These are phyloP conservation scores for Nemoura dubitans DNA, from an alignment of 2,888 invertebrate species.

Conservation along the genomic window DNA sequence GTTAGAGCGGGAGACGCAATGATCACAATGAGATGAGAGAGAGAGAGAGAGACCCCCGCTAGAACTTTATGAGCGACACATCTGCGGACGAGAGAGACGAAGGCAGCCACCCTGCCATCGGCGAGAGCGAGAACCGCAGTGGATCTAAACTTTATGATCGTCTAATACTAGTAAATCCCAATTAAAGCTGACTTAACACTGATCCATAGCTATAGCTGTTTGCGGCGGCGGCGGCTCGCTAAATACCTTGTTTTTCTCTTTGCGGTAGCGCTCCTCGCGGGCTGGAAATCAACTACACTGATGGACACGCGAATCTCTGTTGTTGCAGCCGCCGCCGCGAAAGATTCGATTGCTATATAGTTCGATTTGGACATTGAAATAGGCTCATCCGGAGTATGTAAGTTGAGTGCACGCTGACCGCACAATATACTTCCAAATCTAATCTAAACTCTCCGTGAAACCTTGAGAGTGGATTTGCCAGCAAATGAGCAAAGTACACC, in stretches of 20 bases:
- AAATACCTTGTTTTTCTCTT: slow-evolving; percentile 37
- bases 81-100: not conserved
- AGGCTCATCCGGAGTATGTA: too few species aligned
- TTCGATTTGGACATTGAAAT: too few species aligned
- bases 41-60: not conserved
- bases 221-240: slow-evolving; percentile 27
- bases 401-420: too few species aligned
- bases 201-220: not conserved
- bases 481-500: too few species aligned
- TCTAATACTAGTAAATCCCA: slow-evolving; percentile 37
- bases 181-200: slow-evolving; percentile 41
- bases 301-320: not conserved
- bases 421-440: too few species aligned
- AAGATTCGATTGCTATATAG: too few species aligned
- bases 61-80: not conserved
- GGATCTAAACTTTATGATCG: slow-evolving; percentile 29
- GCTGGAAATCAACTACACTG: not conserved
- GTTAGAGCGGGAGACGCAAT: not conserved
- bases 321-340: too few species aligned
- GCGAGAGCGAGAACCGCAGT: not conserved
- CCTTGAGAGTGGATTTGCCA: too few species aligned
- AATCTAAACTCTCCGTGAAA: too few species aligned
- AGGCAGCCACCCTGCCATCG: not conserved
- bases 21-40: not conserved
- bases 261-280: not conserved